Evolutionary conservation across 53 echinoderm and acorn worm genomes (phyloP).

Genomic region (Paelopatides confundens): DNA sequence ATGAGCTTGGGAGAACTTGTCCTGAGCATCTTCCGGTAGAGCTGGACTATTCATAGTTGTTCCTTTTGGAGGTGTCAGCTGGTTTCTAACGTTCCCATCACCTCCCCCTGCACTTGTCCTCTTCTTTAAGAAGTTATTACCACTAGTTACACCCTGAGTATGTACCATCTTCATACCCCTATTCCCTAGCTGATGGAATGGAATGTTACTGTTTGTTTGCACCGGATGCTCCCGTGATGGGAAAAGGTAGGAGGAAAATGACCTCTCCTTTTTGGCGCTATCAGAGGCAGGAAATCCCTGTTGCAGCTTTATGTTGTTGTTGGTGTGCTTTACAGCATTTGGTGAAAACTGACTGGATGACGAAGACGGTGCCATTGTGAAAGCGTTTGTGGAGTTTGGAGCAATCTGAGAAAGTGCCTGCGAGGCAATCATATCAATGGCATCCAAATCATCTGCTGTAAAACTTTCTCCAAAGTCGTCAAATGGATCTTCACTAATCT

Average conservation of each 20-base stretch:
- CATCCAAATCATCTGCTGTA: constrained; percentile 83
- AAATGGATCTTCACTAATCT: constrained; percentile 72
- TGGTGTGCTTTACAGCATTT: not conserved
- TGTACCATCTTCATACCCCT: not conserved
- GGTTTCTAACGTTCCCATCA: constrained; percentile 46
- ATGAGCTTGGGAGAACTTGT: not conserved
- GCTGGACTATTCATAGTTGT: constrained; percentile 67
- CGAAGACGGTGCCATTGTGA: not conserved
- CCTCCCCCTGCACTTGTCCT: not conserved
- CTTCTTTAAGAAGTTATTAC: not conserved
- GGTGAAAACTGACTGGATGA: not conserved
- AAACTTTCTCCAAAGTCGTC: constrained; percentile 88
- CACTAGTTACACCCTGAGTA: not conserved
- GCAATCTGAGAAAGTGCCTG: constrained; percentile 82
- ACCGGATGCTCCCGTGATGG: not conserved
- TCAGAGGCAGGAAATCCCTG: not conserved
- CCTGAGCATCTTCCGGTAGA: constrained; percentile 47
- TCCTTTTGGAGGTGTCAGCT: constrained; percentile 80
- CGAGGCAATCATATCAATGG: constrained; percentile 81
- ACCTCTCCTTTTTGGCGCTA: too few species aligned
- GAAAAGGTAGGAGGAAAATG: not conserved
- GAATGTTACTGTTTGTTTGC: constrained; percentile 11
- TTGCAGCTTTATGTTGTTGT: not conserved
- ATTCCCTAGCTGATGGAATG: constrained; percentile 16
- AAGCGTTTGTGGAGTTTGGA: constrained; percentile 1